phyloP scores from a whole-genome alignment of 2,888 invertebrate species.

The Stratiomys singularior region DNA sequence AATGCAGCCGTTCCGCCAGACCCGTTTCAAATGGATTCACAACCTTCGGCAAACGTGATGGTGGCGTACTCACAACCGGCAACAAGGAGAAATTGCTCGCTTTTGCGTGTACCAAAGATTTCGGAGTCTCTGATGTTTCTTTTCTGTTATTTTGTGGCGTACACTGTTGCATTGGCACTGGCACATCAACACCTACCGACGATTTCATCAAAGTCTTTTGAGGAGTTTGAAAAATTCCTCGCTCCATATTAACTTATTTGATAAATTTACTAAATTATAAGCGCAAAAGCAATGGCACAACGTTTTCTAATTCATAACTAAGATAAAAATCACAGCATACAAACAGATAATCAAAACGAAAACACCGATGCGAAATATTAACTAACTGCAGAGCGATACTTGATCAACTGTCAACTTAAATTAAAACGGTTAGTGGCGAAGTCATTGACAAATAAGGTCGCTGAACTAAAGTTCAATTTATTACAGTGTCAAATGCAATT shows the following conservation, averaged over 20 bases:
- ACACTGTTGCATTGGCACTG: conserved; percentile 9
- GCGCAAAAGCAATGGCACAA: not conserved
- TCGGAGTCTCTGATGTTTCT: conserved; percentile 33
- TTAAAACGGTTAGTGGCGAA: conserved; percentile 36
- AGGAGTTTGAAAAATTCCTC: conserved; percentile 44
- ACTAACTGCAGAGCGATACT: not conserved
- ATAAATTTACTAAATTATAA: conserved; percentile 13
- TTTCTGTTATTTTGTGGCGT: conserved; percentile 23
- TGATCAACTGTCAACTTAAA: conserved; percentile 44
- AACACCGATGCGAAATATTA: no score
- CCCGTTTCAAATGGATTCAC: conserved; percentile 74
- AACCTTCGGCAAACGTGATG: conserved; percentile 67
- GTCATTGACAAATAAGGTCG: not conserved
- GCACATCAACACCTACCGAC: not conserved
- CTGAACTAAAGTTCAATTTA: conserved; percentile 26
- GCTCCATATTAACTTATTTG: conserved; percentile 33
- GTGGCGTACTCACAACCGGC: conserved; percentile 66
- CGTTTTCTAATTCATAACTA: conserved; percentile 12
- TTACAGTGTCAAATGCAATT: conserved; percentile 2
- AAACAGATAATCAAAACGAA: not conserved
- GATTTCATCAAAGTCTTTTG: conserved; percentile 43
- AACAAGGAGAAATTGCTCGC: conserved; percentile 55
- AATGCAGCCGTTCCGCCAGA: conserved; percentile 70
- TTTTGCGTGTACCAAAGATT: conserved; percentile 25
- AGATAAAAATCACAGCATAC: conserved; percentile 26